Evolutionary conservation across 1,140 invertebrate genomes (phyloP), one percentile per base, ranked within the genome.

Genomic region (Mylabris phalerata): DNA sequence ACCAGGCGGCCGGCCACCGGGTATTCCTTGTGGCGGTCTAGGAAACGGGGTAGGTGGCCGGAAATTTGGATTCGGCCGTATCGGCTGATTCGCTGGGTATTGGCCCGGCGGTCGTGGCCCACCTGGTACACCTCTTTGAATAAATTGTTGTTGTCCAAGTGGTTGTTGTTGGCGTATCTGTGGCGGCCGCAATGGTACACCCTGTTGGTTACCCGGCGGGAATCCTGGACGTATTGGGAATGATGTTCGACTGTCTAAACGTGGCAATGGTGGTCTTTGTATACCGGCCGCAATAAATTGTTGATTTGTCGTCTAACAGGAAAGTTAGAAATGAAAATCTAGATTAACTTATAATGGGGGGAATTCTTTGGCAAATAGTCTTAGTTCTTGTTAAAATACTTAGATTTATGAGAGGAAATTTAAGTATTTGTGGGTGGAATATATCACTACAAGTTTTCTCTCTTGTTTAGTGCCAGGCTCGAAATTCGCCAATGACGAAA

Each of bases 231-330:
- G 63, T 11, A 60, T 51, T 40, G 59, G 62, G 13, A 71, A 60
- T 45, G 64, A 64, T 39, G 27, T 57, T 44, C 66, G 55, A 50
- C 70, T 72, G 48, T 72, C 70, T 10, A 65, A 48, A 44, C 70
- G 59, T 25, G 39, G 49, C 32, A 72, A 27, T 7, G 63, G 68
- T 11, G 67, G 66, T 52, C 65, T 55, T 40, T 50, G 50, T 25
- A 26, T 27, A 46, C 42, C 10, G 9, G 51, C 19, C 6, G 40
- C 43, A 5, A 32, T 7, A 32, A 32, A 32, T 42, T 42, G 41
- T 42, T 42, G 41, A 7, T 6, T 32, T 32, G 4, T 32, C 4
- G 32, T 32, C 32, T 32, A 32, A 32, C 32, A 32, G 7, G 32
- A 32, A 32, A 32, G 32, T 32, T 32, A 32, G 32, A 32, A 32